Evolutionary conservation across 64 coral and sea anemone genomes (phyloP).

Genomic region (Stylophora pistillata): DNA sequence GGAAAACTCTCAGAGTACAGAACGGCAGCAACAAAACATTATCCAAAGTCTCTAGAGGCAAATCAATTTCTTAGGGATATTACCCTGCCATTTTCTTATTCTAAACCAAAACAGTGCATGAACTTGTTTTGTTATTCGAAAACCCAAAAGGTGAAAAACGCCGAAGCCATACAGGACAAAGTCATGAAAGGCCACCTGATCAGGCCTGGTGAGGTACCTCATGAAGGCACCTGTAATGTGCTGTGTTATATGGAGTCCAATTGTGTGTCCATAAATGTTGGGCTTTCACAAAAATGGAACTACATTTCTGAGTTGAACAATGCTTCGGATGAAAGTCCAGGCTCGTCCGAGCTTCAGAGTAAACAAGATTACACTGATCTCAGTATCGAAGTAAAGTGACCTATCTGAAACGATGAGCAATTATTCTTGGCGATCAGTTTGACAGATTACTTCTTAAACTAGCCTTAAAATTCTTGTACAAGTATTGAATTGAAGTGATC

Average conservation of each 20-base stretch:
- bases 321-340: neutral
- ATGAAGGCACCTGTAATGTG: neutral
- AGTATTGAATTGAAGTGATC: too few relatives aligned
- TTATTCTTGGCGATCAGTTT: too few relatives aligned
- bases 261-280: conserved; percentile 19
- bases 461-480: too few relatives aligned
- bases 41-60: too few relatives aligned
- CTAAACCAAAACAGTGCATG: too few relatives aligned
- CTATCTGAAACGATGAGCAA: too few relatives aligned
- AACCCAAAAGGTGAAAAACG: neutral
- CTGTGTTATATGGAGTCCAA: conserved; percentile 1
- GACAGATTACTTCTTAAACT: too few relatives aligned
- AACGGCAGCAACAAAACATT: too few relatives aligned
- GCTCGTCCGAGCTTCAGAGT: neutral
- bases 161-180: neutral
- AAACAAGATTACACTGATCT: neutral
- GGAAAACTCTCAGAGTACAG: too few relatives aligned
- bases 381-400: neutral
- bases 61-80: too few relatives aligned
- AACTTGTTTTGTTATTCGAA: neutral
- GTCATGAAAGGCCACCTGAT: neutral
- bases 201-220: neutral
- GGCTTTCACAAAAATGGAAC: neutral
- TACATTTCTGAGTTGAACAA: neutral
- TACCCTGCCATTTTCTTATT: too few relatives aligned